Conservation (phyloP, 2,113 vertebrate genomes). For the Mus spicilegus region DNA sequence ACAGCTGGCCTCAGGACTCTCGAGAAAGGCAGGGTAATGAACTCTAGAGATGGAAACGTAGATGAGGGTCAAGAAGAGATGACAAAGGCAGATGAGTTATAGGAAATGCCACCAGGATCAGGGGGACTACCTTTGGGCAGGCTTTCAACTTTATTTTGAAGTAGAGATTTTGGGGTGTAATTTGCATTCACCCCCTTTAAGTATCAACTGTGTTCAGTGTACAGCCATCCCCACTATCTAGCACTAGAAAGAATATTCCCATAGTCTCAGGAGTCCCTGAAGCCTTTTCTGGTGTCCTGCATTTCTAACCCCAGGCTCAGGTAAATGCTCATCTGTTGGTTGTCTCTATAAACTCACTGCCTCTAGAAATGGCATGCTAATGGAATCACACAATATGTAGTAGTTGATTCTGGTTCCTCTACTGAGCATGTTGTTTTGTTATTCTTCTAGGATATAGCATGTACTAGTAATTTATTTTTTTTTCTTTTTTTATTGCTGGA, state of each 20-base stretch:
- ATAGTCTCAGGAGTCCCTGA: neutral
- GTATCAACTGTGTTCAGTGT: neutral
- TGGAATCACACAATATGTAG: neutral
- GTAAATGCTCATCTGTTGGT: constrained; percentile 21
- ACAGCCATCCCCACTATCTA: neutral
- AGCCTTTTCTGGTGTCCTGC: neutral
- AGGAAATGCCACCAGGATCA: neutral
- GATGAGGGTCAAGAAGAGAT: neutral
- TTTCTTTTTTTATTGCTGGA: neutral
- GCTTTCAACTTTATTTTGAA: constrained; percentile 27
- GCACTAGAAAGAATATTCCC: neutral
- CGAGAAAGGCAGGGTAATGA: neutral
- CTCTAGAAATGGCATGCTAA: neutral
- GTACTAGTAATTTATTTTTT: neutral
- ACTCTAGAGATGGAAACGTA: neutral
- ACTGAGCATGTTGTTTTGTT: neutral
- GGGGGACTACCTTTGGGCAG: neutral
- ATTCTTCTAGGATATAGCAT: neutral
- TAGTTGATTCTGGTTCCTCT: neutral
- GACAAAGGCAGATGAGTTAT: neutral
- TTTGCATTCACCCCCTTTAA: constrained; percentile 11
- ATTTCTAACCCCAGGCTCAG: neutral
- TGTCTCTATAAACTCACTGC: neutral
- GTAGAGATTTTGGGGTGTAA: constrained; percentile 8
- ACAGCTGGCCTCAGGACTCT: neutral